Evolutionary conservation across 92 coral and sea anemone genomes (phyloP).

Genomic region (Actinernus sp.): DNA sequence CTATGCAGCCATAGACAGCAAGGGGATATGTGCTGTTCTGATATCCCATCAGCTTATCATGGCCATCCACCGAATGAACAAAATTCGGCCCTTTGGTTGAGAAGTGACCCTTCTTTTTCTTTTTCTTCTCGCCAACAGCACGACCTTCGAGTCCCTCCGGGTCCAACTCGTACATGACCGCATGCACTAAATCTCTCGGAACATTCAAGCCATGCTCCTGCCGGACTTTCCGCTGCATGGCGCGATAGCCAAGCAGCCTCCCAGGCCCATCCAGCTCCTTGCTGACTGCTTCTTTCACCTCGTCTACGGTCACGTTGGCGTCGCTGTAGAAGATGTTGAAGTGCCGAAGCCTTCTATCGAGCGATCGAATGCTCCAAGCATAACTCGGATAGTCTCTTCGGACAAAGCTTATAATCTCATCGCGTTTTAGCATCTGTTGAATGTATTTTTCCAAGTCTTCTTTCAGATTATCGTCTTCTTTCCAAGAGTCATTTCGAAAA

Average conservation of each 20-base stretch:
- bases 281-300: slow-evolving; percentile 34
- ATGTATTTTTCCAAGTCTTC: slow-evolving; percentile 16
- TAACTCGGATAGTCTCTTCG: slow-evolving; percentile 32
- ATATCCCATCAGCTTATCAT: slow-evolving; percentile 46
- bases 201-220: slow-evolving; percentile 32
- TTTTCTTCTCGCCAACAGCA: neutral
- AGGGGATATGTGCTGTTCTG: slow-evolving; percentile 44
- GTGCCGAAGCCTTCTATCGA: slow-evolving; percentile 28
- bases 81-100: slow-evolving; percentile 38
- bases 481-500: slow-evolving; percentile 9
- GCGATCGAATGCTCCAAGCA: slow-evolving; percentile 36
- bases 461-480: slow-evolving; percentile 12
- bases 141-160: neutral
- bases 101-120: slow-evolving; percentile 21
- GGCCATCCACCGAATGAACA: slow-evolving; percentile 49
- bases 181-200: slow-evolving; percentile 14
- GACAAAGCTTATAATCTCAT: slow-evolving; percentile 16
- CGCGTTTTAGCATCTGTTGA: slow-evolving; percentile 7
- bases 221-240: slow-evolving; percentile 30
- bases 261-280: slow-evolving; percentile 46
- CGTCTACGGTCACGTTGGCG: slow-evolving; percentile 7
- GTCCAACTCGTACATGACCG: neutral
- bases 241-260: slow-evolving; percentile 28
- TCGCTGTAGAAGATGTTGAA: slow-evolving; percentile 36
- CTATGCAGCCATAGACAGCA: slow-evolving; percentile 42